Evolutionary conservation across 2,888 invertebrate species (phyloP).

Genomic region (Patella caerulea): DNA sequence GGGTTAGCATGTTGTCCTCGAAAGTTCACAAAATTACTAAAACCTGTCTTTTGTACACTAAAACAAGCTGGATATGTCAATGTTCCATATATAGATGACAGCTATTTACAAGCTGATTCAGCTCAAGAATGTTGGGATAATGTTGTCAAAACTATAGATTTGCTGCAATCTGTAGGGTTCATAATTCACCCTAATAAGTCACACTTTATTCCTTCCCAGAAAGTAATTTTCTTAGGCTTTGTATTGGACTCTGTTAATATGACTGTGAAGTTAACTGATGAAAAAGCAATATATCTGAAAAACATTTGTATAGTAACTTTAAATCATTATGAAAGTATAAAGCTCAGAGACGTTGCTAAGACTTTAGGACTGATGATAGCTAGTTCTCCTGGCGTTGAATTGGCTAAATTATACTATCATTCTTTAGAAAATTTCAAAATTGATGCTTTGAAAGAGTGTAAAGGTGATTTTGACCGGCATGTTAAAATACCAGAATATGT

Average conservation of each 20-base stretch:
- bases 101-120: background rate
- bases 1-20: constrained; percentile 8
- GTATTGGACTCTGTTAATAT: background rate
- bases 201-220: background rate
- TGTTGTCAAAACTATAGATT: background rate
- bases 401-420: background rate
- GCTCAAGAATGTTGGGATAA: background rate
- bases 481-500: background rate
- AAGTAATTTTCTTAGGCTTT: background rate
- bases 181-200: background rate
- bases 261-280: background rate
- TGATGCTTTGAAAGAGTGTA: background rate
- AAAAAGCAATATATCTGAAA: background rate
- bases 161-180: background rate
- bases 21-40: constrained; percentile 7
- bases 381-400: background rate
- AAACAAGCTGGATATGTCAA: background rate
- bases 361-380: background rate
- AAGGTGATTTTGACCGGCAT: background rate
- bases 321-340: background rate
- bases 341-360: background rate
- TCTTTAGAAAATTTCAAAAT: background rate
- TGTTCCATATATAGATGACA: no score
- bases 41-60: background rate
- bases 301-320: no score